phyloP scores from a whole-genome alignment of 1,140 invertebrate genomes.

The Chlorops oryzae region DNA sequence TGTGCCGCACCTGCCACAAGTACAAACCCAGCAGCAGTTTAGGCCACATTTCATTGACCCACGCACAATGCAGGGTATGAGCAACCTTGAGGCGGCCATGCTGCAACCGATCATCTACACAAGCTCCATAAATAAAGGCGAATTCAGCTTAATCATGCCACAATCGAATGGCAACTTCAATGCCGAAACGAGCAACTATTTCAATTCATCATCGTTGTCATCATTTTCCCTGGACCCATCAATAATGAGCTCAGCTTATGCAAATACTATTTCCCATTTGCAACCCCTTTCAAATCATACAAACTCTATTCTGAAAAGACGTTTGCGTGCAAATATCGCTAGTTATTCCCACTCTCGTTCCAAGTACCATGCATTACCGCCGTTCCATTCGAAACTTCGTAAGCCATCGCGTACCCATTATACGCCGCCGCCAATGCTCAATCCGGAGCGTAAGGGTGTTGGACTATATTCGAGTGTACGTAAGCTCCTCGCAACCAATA shows the following conservation, averaged over 20 bases:
- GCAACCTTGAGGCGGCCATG: background rate
- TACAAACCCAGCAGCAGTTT: conserved; percentile 16
- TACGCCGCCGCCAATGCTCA: conserved; percentile 87
- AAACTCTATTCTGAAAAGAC: conserved; percentile 43
- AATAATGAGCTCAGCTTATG: background rate
- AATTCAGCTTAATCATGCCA: conserved; percentile 1
- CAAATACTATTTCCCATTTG: conserved; percentile 6
- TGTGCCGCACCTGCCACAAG: conserved; percentile 13
- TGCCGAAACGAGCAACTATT: conserved; percentile 7
- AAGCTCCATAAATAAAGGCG: conserved; percentile 8
- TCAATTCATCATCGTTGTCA: conserved; percentile 5
- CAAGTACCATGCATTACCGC: conserved; percentile 46
- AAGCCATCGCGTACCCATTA: conserved; percentile 62
- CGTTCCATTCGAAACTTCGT: conserved; percentile 54
- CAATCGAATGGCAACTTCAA: background rate
- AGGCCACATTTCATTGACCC: conserved; percentile 6
- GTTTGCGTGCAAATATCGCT: conserved; percentile 47
- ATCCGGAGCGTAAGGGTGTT: conserved; percentile 77
- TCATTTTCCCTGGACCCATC: background rate
- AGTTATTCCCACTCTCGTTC: conserved; percentile 37
- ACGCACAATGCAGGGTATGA: conserved; percentile 1
- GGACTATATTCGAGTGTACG: conserved; percentile 63
- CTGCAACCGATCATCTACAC: conserved; percentile 18
- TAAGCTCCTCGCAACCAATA: conserved; percentile 30
- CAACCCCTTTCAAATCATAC: conserved; percentile 37